Conservation (phyloP, 1,140 invertebrate genomes). For the Chymomyza costata region DNA sequence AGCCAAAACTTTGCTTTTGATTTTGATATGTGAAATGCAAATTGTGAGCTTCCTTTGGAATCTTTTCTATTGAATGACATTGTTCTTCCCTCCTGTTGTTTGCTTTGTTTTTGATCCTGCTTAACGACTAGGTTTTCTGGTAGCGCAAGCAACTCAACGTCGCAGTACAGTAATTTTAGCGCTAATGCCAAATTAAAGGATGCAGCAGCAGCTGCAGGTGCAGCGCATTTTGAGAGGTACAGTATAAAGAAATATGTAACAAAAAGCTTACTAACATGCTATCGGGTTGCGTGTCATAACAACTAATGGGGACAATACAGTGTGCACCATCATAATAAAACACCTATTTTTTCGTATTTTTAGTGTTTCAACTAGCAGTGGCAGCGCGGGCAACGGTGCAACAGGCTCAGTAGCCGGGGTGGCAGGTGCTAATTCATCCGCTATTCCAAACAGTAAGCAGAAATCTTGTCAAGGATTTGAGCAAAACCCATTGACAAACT, state of each 20-base stretch:
- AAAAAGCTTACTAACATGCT: constrained; percentile 23
- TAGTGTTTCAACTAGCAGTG: constrained; percentile 75
- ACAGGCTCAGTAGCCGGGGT: constrained; percentile 40
- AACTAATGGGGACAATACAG: not conserved
- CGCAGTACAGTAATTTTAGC: constrained; percentile 75
- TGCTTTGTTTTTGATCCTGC: too few species aligned
- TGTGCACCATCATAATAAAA: not conserved
- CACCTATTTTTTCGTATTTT: constrained; percentile 12
- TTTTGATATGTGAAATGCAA: not conserved
- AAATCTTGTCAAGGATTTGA: too few species aligned
- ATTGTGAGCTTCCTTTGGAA: not conserved
- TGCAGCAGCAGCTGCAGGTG: constrained; percentile 48
- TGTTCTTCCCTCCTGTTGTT: too few species aligned
- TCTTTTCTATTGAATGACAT: too few species aligned
- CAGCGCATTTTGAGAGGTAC: constrained; percentile 71
- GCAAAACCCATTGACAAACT: too few species aligned
- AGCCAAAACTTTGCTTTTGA: too few species aligned
- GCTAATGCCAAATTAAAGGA: constrained; percentile 71
- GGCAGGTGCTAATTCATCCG: constrained; percentile 67
- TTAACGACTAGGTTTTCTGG: constrained; percentile 56
- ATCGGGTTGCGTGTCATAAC: not conserved
- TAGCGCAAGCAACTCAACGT: constrained; percentile 66
- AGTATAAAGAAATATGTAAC: constrained; percentile 13
- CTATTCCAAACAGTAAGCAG: constrained; percentile 76
- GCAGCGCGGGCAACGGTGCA: constrained; percentile 67